These are phyloP conservation scores for Micromesistius poutassou DNA, from an alignment of 2,797 vertebrate genomes.

Conservation along the genomic window DNA sequence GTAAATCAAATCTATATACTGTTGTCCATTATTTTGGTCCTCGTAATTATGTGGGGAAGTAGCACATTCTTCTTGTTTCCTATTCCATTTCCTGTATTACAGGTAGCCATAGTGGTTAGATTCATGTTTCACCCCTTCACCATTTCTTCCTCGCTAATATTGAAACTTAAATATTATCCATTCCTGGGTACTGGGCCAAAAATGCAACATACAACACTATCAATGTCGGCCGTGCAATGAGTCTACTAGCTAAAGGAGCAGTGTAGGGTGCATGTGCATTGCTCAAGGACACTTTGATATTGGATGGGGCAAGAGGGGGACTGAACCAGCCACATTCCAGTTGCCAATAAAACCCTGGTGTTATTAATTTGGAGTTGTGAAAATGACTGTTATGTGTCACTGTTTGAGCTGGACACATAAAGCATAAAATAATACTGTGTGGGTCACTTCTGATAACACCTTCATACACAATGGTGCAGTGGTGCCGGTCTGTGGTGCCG, in stretches of 20 bases:
- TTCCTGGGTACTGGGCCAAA: neutral
- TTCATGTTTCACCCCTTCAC: neutral
- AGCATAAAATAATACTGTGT: neutral
- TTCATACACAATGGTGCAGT: neutral
- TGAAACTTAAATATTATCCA: neutral
- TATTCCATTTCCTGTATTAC: neutral
- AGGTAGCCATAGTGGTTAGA: neutral
- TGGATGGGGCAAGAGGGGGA: neutral
- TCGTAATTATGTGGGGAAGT: neutral
- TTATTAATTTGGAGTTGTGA: slow-evolving; percentile 2
- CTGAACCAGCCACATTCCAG: neutral
- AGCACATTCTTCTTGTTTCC: neutral
- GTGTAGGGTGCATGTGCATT: neutral
- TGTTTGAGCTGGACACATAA: slow-evolving; percentile 1
- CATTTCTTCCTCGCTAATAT: neutral
- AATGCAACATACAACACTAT: neutral
- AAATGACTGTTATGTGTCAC: neutral
- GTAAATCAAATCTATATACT: neutral
- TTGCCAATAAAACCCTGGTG: neutral
- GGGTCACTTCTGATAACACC: slow-evolving; percentile 2
- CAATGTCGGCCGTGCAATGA: neutral
- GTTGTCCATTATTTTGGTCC: neutral
- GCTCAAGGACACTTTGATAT: neutral
- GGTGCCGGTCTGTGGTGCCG: neutral
- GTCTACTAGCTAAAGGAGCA: neutral